A percentile compares a stretch with the other conserved stretches of the same genome.
These are phyloP conservation scores for Rhinoderma darwinii DNA, from an alignment of 2,113 vertebrate genomes.

Conservation along the genomic window DNA sequence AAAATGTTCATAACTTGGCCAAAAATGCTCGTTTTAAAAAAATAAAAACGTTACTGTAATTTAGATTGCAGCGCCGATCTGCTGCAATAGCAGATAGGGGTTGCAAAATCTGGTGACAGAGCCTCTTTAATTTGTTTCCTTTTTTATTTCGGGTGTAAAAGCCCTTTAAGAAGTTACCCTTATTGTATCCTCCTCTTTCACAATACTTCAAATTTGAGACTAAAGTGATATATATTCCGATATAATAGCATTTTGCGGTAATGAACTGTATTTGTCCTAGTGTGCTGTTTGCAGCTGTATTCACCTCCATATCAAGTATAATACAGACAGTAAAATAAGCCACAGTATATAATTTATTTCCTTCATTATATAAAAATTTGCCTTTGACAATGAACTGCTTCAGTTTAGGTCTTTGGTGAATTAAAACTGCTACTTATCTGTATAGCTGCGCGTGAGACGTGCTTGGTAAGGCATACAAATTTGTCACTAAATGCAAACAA, in stretches of 20 bases:
- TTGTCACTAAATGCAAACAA: conserved; percentile 26
- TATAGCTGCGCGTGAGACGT: background rate
- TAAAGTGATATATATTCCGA: background rate
- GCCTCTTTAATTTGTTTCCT: background rate
- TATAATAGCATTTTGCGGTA: background rate
- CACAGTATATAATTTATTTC: conserved; percentile 29
- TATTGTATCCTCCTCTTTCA: background rate
- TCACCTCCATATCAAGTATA: conserved; percentile 1
- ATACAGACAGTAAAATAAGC: conserved; percentile 28
- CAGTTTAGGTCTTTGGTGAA: conserved; percentile 32
- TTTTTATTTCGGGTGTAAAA: background rate
- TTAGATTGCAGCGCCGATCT: no score
- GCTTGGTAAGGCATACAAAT: background rate
- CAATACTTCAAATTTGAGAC: background rate
- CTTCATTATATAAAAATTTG: conserved; percentile 29
- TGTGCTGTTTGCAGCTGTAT: background rate
- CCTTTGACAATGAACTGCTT: conserved; percentile 11
- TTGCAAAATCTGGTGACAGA: no score
- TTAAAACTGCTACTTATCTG: conserved; percentile 23
- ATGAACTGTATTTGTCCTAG: conserved; percentile 5
- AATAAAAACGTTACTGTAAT: no score
- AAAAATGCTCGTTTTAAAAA: no score
- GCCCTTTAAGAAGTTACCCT: background rate
- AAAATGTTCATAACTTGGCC: no score
- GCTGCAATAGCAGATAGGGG: no score